Evolutionary conservation across 2,888 invertebrate species (phyloP).

Genomic region (Polymixis flavicincta): DNA sequence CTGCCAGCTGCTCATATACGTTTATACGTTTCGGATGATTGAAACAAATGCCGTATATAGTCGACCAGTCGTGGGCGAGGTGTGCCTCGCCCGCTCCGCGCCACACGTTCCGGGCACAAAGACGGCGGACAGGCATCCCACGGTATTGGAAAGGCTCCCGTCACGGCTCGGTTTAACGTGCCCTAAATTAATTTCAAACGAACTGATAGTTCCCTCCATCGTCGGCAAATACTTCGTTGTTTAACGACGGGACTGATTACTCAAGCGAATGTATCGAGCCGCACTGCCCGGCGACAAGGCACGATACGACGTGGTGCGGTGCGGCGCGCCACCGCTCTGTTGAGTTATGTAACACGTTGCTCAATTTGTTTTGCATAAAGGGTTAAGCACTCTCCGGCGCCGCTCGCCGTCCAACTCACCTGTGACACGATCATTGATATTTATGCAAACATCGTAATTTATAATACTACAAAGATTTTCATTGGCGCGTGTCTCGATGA

Average conservation of each 20-base stretch:
- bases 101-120: background rate
- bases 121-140: background rate
- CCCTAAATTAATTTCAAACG: constrained; percentile 39
- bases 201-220: background rate
- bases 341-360: constrained; percentile 28
- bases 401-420: constrained; percentile 30
- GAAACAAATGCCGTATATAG: background rate
- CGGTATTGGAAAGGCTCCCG: constrained; percentile 6
- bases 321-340: background rate
- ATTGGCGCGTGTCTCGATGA: constrained; percentile 27
- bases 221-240: constrained; percentile 15
- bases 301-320: background rate
- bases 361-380: constrained; percentile 49
- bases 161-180: constrained; percentile 12
- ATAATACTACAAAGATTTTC: constrained; percentile 48
- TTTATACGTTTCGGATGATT: background rate
- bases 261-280: constrained; percentile 2
- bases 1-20: background rate
- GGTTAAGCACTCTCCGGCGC: constrained; percentile 12
- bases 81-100: background rate
- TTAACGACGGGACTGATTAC: constrained; percentile 14
- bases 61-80: background rate
- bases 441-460: constrained; percentile 51
- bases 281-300: background rate
- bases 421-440: constrained; percentile 53